Base-by-base conservation (phyloP, 2,888 invertebrate genomes). In the Ceratothoa steindachneri region DNA sequence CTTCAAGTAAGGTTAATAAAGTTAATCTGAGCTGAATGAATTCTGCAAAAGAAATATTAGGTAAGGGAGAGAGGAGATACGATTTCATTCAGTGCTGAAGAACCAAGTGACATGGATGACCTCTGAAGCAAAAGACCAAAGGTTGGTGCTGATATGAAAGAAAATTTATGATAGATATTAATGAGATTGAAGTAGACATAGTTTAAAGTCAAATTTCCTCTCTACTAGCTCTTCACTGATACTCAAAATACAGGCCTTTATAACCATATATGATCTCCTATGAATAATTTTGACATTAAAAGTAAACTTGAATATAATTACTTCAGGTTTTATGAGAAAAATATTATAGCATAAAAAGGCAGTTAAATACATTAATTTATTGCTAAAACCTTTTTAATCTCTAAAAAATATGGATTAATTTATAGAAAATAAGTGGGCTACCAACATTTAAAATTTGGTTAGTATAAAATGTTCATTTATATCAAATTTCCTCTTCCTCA, bases 11-110 rank as follows among this genome's bases (percentile, higher is more conserved):
- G 5, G 41, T 41, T 41, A 9, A 60, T 12, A 22, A 60, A 60
- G 60, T 60, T 24, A 60, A 60, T 60, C 60, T 22, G 19, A 19
- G 55, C 5, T 60, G 60, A 60, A 60, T 60, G 60, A 60, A 60
- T 41, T 15, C 19, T 67, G 30, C 27, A 67, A 67, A 30, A 67
- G 67, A 30, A 67, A 4, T 67, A 67, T 67, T 41, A 41, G 41
- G 15, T 15, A 41, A 9, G 41, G 15, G 41, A 15, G 15, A 41
- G 41, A 41, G 41, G 15, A 41, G 41, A 41, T 15, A 41, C 41
- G 15, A 15, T 41, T 41, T 41, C 41, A 41, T 5, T 41, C 5
- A 41, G 15, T 41, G 15, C 41, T 9, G 41, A 41, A 9, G 41
- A 41, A 41, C 15, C 7, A 15, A 41, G 7, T 41, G 41, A 41